Evolutionary conservation across 2,888 invertebrate genomes (phyloP), one percentile per base, ranked within the genome.

Genomic region (Erannis defoliaria): DNA sequence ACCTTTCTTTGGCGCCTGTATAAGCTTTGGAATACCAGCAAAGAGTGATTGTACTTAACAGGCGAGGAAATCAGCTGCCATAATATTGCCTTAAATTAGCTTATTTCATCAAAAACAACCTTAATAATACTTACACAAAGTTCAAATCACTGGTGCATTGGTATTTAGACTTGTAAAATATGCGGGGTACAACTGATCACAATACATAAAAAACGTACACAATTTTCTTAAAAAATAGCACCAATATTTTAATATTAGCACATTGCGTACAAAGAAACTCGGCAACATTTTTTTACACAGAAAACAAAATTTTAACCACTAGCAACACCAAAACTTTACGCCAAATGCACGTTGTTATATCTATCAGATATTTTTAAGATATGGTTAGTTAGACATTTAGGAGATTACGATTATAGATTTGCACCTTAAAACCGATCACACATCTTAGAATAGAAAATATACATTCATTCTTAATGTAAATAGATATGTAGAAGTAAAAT

Each of bases 221-320:
- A 77, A 74, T 76, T 75, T 81, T 73, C 68, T 72, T 73, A 67
- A 72, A 88, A 87, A 90, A 90, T 92, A 92, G 92, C 91, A 92
- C 91, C 92, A 91, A 90, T 87, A 86, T 85, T 82, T 74, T 81
- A 86, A 89, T 88, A 88, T 88, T 81, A 89, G 88, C 85, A 85
- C 83, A 80, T 82, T 74, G 78, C 69, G 77, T 77, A 75, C 78
- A 78, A 74, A 66, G 68, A 70, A 77, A 73, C 70, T 43, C 74
- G 78, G 78, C 78, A 81, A 81, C 80, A 81, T 77, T 78, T 67
- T 71, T 55, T 51, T 54, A 9, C 31, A 50, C 56, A 69, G 59
- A 66, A 72, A 78, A 79, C 78, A 78, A 78, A 70, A 77, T 76
- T 80, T 77, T 77, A 75, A 79, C 68, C 80, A 73, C 84, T 87